phyloP scores from a whole-genome alignment of 2,113 vertebrate genomes.

The Pedetes capensis region DNA sequence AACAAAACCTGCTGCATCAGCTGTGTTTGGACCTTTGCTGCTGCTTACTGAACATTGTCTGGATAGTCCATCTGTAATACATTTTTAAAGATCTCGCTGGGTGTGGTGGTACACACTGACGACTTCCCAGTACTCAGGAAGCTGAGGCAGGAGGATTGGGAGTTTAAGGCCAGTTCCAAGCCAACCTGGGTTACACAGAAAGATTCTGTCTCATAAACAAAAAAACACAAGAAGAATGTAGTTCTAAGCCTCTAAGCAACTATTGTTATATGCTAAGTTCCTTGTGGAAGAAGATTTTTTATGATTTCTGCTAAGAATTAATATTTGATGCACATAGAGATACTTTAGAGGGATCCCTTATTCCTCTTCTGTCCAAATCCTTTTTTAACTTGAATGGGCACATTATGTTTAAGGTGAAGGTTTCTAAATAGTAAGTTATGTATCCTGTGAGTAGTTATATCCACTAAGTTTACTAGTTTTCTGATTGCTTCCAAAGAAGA shows the following conservation, averaged over 20 bases:
- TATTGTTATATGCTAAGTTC: neutral
- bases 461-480: neutral
- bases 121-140: neutral
- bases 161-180: neutral
- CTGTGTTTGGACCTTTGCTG: neutral
- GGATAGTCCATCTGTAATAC: neutral
- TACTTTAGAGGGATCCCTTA: neutral
- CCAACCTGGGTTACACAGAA: neutral
- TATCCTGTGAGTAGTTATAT: neutral
- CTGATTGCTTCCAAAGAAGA: conserved; percentile 30
- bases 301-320: conserved; percentile 23
- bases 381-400: neutral
- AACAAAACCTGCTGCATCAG: neutral
- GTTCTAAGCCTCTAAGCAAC: neutral
- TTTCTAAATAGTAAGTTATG: neutral
- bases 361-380: neutral
- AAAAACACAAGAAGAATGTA: too few relatives aligned
- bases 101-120: neutral
- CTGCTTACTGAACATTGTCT: neutral
- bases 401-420: neutral
- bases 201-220: too few relatives aligned
- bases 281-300: neutral
- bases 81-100: neutral
- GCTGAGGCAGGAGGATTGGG: neutral
- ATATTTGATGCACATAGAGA: neutral